These are phyloP conservation scores for Drosophila nigritarsus DNA, from an alignment of 2,888 invertebrate species.

Conservation along the genomic window DNA sequence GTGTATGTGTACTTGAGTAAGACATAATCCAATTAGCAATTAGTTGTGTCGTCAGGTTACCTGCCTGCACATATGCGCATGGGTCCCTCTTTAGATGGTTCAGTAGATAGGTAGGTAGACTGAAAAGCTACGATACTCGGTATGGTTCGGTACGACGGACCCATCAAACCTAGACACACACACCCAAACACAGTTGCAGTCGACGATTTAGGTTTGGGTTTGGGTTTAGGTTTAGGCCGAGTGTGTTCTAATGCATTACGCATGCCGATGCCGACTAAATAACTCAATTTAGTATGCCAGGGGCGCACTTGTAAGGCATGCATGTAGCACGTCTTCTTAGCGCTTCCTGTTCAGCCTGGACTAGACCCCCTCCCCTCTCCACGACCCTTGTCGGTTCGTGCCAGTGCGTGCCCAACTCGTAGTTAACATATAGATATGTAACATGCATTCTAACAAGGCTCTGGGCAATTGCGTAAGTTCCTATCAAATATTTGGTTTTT, in stretches of 20 bases:
- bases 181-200: conserved; percentile 11
- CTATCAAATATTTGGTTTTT: not conserved
- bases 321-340: conserved; percentile 53
- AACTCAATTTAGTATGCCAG: conserved; percentile 63
- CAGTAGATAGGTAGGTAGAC: conserved; percentile 46
- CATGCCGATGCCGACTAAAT: conserved; percentile 63
- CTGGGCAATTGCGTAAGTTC: not conserved
- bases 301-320: conserved; percentile 63
- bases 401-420: conserved; percentile 2
- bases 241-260: conserved; percentile 53
- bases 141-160: not conserved
- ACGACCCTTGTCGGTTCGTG: not conserved
- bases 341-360: conserved; percentile 42
- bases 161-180: conserved; percentile 8
- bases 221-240: conserved; percentile 28
- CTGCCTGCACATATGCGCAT: conserved; percentile 36
- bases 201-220: conserved; percentile 1
- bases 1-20: conserved; percentile 40
- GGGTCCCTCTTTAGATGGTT: conserved; percentile 62
- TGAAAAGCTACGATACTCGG: not conserved
- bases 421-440: not conserved
- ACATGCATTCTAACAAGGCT: conserved; percentile 2
- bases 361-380: not conserved
- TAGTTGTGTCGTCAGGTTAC: conserved; percentile 76
- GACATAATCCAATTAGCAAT: conserved; percentile 79